Base-by-base conservation (phyloP, 2,113 vertebrate species). In the Tachycineta bicolor region DNA sequence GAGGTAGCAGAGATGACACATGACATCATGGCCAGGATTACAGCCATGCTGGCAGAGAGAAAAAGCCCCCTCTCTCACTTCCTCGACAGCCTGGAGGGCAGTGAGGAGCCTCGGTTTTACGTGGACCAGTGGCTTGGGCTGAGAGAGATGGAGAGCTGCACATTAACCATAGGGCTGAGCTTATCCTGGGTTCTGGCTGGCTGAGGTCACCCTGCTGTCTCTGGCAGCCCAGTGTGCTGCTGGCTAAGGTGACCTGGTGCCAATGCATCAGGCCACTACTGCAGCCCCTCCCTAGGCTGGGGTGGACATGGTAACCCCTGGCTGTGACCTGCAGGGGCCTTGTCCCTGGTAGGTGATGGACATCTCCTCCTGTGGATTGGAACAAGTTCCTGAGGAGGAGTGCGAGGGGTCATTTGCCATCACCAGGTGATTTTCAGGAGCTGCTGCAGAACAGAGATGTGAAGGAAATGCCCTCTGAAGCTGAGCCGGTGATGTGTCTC, bases 61-160 rank as follows among this genome's bases (percentile, higher is more conserved):
- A 96, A 71, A 56, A 89, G 46, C n/a, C 97, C 68, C 76, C 92
- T 98, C 1, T 3, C 94, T 43, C 96, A 93, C 52, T 97, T 96
- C 67, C 97, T 89, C 5, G 2, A 74, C 49, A 98, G 97, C 78
- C 75, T 98, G 59, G 95, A 97, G 73, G 47, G 67, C 43, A 95
- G 90, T 0, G 83, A 96, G 12, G 96, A 98, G 34, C 89, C 96
- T 1, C 94, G 92, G 29, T 78, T 95, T 49, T 97, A 93, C 2
- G 3, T 82, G 55, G 97, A 98, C 64, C 98, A 98, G 91, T 96
- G 97, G 77, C 91, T 95, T 58, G 95, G 79, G 53, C 96, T 98
- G 86, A 83, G 97, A 60, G 95, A 95, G 75, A 95, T 98, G 78
- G 93, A 93, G 69, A 94, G 88, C 44, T 84, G 89, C 96, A 95